Evolutionary conservation across 1,140 invertebrate species (phyloP), one percentile per base, ranked within the genome.

Genomic region (Monomorium pharaonis): DNA sequence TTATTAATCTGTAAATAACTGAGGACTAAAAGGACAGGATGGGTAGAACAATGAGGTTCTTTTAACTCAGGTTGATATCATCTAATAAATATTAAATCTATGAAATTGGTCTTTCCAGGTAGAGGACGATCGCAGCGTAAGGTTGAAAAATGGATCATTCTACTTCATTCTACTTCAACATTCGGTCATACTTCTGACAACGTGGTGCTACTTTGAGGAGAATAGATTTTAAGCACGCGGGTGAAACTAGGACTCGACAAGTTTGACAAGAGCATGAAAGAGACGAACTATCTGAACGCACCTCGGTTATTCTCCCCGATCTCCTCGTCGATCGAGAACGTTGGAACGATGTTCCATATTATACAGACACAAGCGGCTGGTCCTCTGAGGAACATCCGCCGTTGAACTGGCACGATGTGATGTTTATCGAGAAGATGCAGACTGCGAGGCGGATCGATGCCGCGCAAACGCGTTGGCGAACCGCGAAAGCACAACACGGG

Each of bases 381-480:
- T 87, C 37, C 84, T 81, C 77, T 42, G 74, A 84, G 86, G 56
- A 84, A 86, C 81, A 77, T 84, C 67, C 78, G 42, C 80, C 60
- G 70, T 63, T 24, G 18, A 60, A 72, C 80, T 84, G 62, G 30
- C 24, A 49, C 47, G 27, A 30, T n/a, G 56, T 33, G 47, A 37
- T n/a, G 27, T 16, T 81, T 5, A n/a, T 14, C 5, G 49, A 63
- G 44, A 27, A 65, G 62, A 47, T 51, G 54, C 63, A 69, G 72
- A 80, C 58, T n/a, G 51, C 77, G 24, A 42, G 30, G 51, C 30
- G 47, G 86, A 88, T 91, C 90, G 88, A 91, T 91, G n/a, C 58
- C 27, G 85, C 90, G 86, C 88, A 88, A 80, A 77, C 90, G 89
- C 86, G 47, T 14, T 67, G 49, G 5, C 51, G 7, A 33, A 33